Conservation (phyloP, 2,113 vertebrate species). For the Ceyx cyanopectus region DNA sequence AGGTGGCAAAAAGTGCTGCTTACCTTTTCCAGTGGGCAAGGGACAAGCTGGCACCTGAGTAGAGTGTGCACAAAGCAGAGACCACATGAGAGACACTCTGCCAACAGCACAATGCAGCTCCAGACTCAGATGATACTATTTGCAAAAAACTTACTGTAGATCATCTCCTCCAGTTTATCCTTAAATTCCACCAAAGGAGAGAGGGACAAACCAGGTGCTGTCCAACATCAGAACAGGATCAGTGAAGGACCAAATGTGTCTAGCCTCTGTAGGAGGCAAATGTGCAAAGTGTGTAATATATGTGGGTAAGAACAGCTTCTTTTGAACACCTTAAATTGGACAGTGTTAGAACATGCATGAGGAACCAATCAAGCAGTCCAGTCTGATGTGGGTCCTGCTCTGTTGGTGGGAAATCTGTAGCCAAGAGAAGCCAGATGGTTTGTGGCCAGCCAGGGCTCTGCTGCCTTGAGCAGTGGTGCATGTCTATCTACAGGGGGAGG, state of each 20-base stretch:
- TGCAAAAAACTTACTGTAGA: not conserved
- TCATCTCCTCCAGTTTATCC: not conserved
- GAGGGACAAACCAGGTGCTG: not conserved
- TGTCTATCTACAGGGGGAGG: not conserved
- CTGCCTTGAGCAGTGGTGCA: not conserved
- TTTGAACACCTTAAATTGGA: not conserved
- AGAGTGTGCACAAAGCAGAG: fast-evolving
- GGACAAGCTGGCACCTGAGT: not conserved
- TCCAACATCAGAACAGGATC: not conserved
- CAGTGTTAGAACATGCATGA: not conserved
- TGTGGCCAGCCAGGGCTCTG: not conserved
- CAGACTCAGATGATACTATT: fast-evolving
- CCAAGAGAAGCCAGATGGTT: not conserved
- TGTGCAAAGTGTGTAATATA: not conserved
- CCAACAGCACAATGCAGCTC: not conserved
- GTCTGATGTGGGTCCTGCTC: not conserved
- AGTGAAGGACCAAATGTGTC: not conserved
- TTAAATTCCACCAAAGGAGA: not conserved
- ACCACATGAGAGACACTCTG: not conserved
- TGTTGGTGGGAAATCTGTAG: not conserved
- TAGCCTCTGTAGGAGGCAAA: not conserved
- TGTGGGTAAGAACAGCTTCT: not conserved
- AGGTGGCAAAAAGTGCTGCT: not conserved
- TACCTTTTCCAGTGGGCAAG: not conserved
- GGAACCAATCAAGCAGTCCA: not conserved